Evolutionary conservation across 2,113 vertebrate species (phyloP).

Genomic region (Pterocles orientalis): DNA sequence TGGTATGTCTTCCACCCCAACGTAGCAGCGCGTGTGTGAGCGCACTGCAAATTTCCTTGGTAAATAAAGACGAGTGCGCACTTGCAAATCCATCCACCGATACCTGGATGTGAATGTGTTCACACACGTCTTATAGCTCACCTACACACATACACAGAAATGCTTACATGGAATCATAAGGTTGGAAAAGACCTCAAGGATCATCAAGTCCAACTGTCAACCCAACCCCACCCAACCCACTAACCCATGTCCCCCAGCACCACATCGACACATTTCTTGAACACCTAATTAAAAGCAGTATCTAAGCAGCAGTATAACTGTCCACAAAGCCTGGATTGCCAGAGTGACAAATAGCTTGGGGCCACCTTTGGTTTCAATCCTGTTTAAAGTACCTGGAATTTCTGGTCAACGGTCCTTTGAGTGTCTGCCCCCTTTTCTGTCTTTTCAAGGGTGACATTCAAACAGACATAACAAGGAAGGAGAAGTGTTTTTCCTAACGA

Average conservation of each 20-base stretch:
- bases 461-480: neutral
- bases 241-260: no score
- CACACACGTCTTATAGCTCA: neutral
- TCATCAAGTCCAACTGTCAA: no score
- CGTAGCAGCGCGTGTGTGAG: rapidly evolving
- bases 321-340: neutral
- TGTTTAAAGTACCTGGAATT: neutral
- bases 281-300: no score
- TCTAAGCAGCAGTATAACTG: neutral
- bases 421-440: neutral
- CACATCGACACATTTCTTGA: no score
- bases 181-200: no score
- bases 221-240: no score
- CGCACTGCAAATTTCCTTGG: neutral
- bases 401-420: neutral
- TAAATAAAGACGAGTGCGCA: neutral
- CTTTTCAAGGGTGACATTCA: neutral
- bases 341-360: neutral
- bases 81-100: neutral
- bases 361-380: neutral
- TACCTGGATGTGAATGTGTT: neutral
- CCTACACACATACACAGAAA: neutral
- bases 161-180: no score
- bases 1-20: neutral
- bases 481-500: neutral